These are phyloP conservation scores for Virgularia gustaviana DNA, from an alignment of 92 coral and sea anemone species.

Conservation along the genomic window DNA sequence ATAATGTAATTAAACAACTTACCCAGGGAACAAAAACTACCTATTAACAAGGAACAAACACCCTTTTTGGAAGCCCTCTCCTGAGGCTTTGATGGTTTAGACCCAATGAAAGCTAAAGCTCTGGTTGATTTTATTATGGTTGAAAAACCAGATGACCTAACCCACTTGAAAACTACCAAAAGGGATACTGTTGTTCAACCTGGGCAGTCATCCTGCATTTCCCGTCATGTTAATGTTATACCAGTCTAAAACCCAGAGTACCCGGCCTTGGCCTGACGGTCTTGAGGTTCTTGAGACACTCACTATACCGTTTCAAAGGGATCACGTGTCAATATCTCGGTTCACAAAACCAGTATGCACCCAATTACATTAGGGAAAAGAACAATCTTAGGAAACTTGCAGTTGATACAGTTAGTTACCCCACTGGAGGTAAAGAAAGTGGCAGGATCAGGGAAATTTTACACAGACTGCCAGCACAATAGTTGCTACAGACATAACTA, in stretches of 20 bases:
- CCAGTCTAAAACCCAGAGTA: constrained; percentile 28
- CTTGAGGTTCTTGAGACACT: constrained; percentile 51
- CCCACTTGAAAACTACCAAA: constrained; percentile 24
- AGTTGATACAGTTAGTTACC: constrained; percentile 49
- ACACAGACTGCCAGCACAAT: not conserved
- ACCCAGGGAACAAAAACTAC: constrained; percentile 18
- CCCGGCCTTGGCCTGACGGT: constrained; percentile 58
- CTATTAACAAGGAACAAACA: not conserved
- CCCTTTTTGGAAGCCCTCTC: constrained; percentile 34
- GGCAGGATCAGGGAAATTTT: constrained; percentile 1
- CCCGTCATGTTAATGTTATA: constrained; percentile 57
- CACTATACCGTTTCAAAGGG: constrained; percentile 28
- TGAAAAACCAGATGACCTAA: constrained; percentile 14
- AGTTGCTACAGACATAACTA: constrained; percentile 4
- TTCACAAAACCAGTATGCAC: constrained; percentile 1
- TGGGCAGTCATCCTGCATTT: constrained; percentile 36
- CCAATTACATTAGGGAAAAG: constrained; percentile 24
- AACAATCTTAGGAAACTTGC: constrained; percentile 40
- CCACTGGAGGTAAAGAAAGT: constrained; percentile 44
- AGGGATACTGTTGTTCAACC: constrained; percentile 46
- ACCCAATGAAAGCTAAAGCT: constrained; percentile 35
- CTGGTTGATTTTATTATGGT: constrained; percentile 33
- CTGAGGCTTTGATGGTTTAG: constrained; percentile 32
- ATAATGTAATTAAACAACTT: constrained; percentile 51
- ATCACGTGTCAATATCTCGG: constrained; percentile 16